Evolutionary conservation across 30 jellyfish, hydroid and myxozoan species (phyloP), one percentile per base, ranked within the genome.

Genomic region (Euphysa ruthae): DNA sequence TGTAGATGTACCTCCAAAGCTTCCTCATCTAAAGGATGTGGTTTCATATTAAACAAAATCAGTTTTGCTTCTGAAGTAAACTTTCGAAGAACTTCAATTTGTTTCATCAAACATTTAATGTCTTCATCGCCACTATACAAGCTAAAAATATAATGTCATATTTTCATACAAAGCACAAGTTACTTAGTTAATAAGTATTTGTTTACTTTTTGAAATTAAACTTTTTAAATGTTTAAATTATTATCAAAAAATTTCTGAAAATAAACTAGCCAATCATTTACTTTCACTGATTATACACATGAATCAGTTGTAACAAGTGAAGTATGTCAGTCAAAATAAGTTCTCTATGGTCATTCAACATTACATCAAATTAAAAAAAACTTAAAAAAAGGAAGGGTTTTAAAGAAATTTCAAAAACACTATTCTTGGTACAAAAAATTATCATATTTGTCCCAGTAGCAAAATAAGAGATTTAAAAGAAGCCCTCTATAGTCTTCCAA

Each of bases 21-120:
- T 32, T 82, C 98, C 52, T 76, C 98, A 43, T 90, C 94, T 10
- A 90, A 70, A 5, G 98, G 98, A 43, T 90, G 98, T 38, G 98
- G 98, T 49, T 65, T 68, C 19, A 20, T 49, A 38, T 70, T 79
- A 25, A 63, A 55, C 29, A 90, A 38, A 35, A 82, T 32, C 20
- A n/a, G 60, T 10, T 46, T 46, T n/a, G 60, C 18, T 24, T 58
- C 26, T 58, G 24, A 5, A 4, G 25, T 5, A 5, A 22, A 56
- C 6, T 42, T 56, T 13, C 25, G 23, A 15, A 56, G 25, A 56
- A 56, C 35, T 16, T 16, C 43, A 15, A 56, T 16, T 27, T 21
- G 2, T 46, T 46, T 46, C 6, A 46, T 46, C 8, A 46, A 25
- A n/a, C 28, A 46, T 46, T 46, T 46, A 25, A 46, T 46, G 60